These are phyloP conservation scores for Neogobius melanostomus DNA, from an alignment of 2,113 vertebrate species.

Conservation along the genomic window DNA sequence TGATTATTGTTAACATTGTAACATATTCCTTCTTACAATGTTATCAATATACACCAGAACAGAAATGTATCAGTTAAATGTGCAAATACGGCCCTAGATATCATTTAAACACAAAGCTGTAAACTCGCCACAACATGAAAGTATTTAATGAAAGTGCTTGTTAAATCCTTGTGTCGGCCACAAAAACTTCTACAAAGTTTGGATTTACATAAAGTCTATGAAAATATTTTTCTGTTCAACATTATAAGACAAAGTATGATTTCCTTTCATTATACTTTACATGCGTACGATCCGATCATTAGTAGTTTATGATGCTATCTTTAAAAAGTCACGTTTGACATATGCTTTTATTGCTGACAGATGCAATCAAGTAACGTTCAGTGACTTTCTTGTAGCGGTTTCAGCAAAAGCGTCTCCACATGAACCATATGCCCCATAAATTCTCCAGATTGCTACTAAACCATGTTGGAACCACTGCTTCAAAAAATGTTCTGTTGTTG, in stretches of 20 bases:
- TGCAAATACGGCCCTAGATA: neutral
- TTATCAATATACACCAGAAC: no score
- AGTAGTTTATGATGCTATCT: slow-evolving; percentile 8
- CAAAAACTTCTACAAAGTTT: neutral
- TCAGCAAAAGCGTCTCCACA: neutral
- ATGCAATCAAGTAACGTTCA: slow-evolving; percentile 13
- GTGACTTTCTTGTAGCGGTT: slow-evolving; percentile 9
- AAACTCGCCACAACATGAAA: slow-evolving; percentile 5
- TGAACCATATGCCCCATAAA: slow-evolving; percentile 12
- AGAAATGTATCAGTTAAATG: neutral
- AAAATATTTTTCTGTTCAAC: neutral
- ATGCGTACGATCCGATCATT: slow-evolving; percentile 4
- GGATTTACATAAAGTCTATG: neutral
- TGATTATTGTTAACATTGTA: no score
- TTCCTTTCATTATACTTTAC: slow-evolving; percentile 11
- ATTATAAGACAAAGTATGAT: slow-evolving; percentile 1
- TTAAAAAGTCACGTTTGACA: slow-evolving; percentile 14
- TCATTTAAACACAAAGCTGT: neutral
- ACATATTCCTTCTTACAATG: no score
- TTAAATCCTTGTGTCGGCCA: neutral
- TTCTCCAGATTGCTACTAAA: slow-evolving; percentile 11
- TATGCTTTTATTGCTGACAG: neutral
- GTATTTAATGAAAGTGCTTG: slow-evolving; percentile 11
- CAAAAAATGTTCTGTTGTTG: neutral
- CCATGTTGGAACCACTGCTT: slow-evolving; percentile 1